Evolutionary conservation across 2,113 vertebrate species (phyloP), one percentile per base, ranked within the genome.

Genomic region (Dryoscopus gambensis): DNA sequence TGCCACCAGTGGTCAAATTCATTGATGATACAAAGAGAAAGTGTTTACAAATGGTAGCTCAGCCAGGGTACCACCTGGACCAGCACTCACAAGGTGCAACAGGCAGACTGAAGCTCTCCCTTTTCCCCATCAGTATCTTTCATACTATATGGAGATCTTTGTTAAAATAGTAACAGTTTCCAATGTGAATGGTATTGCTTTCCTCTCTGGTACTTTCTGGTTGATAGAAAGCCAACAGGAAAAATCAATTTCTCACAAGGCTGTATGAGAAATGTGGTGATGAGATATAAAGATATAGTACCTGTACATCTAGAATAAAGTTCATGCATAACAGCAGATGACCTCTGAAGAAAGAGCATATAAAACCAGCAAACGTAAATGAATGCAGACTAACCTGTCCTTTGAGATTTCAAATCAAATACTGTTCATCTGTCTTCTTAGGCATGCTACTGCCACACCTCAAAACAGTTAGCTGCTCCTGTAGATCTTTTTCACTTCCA

Each of bases 361-460:
- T 52, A 89, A 96, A 97, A 84, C 9, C 56, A 71, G 56, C 13
- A 63, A 7, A 68, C 2, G 0, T 62, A 85, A 91, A 87, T 63
- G 81, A 95, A 95, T 95, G 96, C 70, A 94, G 90, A 90, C 50
- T 63, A 95, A 96, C 87, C 67, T 67, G 95, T 91, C 79, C 59
- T 91, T 87, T 94, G 39, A 83, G 90, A 91, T 85, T 94, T 87
- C 74, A 85, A 77, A 82, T 87, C 49, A 81, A 65, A 74, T 71
- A 74, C 13, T 73, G 56, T 64, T 93, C 47, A 79, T 30, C 11
- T 27, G 13, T 63, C 24, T 13, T 93, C 49, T 73, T 22, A 77
- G 42, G 56, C 15, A 77, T 35, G 63, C n/a, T 47, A 62, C 30
- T 70, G 82, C 84, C 84, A 15, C 93, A 90, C 84, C 69, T 87